Percentiles rank a stretch among this genome's conserved stretches.
Evolutionary conservation across 2,888 invertebrate species (phyloP).

Genomic region (Spodoptera exigua): DNA sequence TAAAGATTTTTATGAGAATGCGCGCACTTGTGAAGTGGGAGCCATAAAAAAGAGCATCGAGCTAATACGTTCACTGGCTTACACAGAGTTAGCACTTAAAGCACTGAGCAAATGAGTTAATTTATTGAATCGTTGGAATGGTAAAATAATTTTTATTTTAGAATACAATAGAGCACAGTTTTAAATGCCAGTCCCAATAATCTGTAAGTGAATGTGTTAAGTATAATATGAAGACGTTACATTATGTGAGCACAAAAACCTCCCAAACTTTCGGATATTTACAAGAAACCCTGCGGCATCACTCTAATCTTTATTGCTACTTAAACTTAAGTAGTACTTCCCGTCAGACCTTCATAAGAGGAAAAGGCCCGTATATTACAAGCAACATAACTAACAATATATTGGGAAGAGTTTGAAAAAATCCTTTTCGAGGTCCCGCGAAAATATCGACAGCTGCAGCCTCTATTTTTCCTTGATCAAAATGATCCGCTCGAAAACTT

Average conservation of each 20-base stretch:
- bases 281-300: slow-evolving; percentile 7
- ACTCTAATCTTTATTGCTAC: slow-evolving; percentile 39
- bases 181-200: too few species aligned
- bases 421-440: slow-evolving; percentile 3
- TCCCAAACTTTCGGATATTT: slow-evolving; percentile 7
- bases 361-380: slow-evolving; percentile 8
- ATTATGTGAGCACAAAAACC: neutral
- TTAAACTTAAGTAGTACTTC: slow-evolving; percentile 32
- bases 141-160: too few species aligned
- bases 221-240: neutral
- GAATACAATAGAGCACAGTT: neutral
- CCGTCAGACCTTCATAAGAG: slow-evolving; percentile 4
- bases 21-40: slow-evolving; percentile 31
- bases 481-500: slow-evolving; percentile 26
- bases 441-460: slow-evolving; percentile 24
- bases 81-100: slow-evolving; percentile 8
- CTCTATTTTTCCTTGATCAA: slow-evolving; percentile 27
- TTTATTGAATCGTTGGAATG: too few species aligned
- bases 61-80: slow-evolving; percentile 30
- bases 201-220: neutral
- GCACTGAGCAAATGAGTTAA: slow-evolving; percentile 1
- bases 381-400: slow-evolving; percentile 9
- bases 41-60: slow-evolving; percentile 28
- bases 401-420: slow-evolving; percentile 15
- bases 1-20: slow-evolving; percentile 37